Evolutionary conservation across 2,888 invertebrate species (phyloP).

Genomic region (Trissoscelio sp.): DNA sequence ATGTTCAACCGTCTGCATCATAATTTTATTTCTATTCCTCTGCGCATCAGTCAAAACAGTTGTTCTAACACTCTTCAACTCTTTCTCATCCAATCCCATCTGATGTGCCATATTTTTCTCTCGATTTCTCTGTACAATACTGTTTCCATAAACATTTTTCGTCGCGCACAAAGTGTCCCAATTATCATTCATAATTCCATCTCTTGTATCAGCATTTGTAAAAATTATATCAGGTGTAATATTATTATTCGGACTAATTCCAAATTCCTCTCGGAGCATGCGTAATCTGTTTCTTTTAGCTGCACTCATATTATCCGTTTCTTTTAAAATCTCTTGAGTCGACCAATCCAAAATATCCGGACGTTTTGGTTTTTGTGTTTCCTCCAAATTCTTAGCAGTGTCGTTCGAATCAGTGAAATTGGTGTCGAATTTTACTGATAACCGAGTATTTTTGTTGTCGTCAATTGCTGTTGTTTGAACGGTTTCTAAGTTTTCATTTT

Average conservation of each 20-base stretch:
- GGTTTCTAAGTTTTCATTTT: slow-evolving; percentile 18
- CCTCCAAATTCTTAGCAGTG: background rate
- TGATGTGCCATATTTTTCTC: slow-evolving; percentile 78
- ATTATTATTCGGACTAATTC: slow-evolving; percentile 80
- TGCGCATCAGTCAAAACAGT: slow-evolving; percentile 78
- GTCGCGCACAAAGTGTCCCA: slow-evolving; percentile 39
- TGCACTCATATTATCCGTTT: slow-evolving; percentile 85
- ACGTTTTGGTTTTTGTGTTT: slow-evolving; percentile 62
- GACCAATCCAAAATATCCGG: slow-evolving; percentile 72
- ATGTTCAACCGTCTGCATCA: too few relatives aligned
- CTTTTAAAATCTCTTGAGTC: slow-evolving; percentile 37
- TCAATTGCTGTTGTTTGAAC: slow-evolving; percentile 11
- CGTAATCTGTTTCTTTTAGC: slow-evolving; percentile 86
- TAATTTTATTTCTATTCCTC: slow-evolving; percentile 79
- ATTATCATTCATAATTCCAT: slow-evolving; percentile 54
- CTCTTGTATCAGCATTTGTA: background rate
- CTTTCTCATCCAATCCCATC: slow-evolving; percentile 74
- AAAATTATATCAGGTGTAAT: slow-evolving; percentile 46
- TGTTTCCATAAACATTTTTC: slow-evolving; percentile 53
- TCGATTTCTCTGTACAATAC: slow-evolving; percentile 73
- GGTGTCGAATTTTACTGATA: slow-evolving; percentile 23
- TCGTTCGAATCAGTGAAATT: background rate
- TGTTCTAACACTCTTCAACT: background rate
- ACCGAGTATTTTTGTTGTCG: slow-evolving; percentile 17
- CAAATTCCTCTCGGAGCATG: slow-evolving; percentile 87